Evolutionary conservation across 2,888 invertebrate species (phyloP).

Genomic region (Bombylius discolor): DNA sequence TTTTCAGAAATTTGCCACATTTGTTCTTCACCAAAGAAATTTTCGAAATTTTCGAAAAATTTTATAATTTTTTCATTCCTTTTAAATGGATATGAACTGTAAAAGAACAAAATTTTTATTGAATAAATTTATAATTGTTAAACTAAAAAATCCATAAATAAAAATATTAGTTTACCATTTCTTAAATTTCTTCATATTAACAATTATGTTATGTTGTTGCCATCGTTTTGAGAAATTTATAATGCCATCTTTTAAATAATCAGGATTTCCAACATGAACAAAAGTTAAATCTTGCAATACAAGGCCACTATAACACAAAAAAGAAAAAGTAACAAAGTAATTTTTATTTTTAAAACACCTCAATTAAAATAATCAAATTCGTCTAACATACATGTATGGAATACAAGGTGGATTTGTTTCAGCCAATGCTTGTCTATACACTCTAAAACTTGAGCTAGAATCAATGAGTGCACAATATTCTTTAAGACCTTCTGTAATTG

Average conservation of each 20-base stretch:
- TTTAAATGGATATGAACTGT: conserved; percentile 82
- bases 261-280: conserved; percentile 94
- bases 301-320: conserved; percentile 57
- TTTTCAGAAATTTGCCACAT: conserved; percentile 98
- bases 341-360: not conserved
- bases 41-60: conserved; percentile 94
- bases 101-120: conserved; percentile 19
- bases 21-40: conserved; percentile 89
- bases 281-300: conserved; percentile 98
- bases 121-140: not conserved
- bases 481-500: conserved; percentile 79
- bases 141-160: not conserved
- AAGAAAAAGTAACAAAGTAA: not conserved
- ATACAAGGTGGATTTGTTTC: conserved; percentile 97
- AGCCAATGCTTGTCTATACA: conserved; percentile 87
- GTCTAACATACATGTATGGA: conserved; percentile 83
- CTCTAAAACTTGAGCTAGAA: conserved; percentile 92
- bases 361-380: no score
- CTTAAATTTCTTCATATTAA: conserved; percentile 95
- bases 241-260: conserved; percentile 69
- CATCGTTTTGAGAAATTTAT: conserved; percentile 96
- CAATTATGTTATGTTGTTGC: conserved; percentile 97
- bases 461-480: conserved; percentile 95
- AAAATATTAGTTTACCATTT: conserved; percentile 51
- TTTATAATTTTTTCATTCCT: conserved; percentile 86